A percentile compares a stretch with the other conserved stretches of the same genome.
Evolutionary conservation across 2,797 vertebrate genomes (phyloP).

Genomic region (Karalla daura): DNA sequence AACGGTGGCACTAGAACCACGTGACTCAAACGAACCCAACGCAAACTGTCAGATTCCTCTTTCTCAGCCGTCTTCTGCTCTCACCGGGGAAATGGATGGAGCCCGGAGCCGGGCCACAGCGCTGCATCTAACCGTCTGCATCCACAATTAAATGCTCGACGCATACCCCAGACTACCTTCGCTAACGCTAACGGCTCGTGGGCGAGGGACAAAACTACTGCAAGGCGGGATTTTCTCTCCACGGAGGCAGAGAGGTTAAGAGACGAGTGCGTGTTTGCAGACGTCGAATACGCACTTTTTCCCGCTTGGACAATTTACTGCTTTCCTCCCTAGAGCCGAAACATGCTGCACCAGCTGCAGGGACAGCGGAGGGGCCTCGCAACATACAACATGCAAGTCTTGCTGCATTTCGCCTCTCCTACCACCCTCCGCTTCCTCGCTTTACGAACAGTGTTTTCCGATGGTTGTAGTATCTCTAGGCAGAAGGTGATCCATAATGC

Average conservation of each 20-base stretch:
- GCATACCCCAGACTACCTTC: conserved; percentile 28
- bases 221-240: conserved; percentile 20
- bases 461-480: conserved; percentile 24
- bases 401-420: conserved; percentile 42
- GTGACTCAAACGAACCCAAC: conserved; percentile 38
- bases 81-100: conserved; percentile 24
- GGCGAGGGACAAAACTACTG: conserved; percentile 39
- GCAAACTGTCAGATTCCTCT: conserved; percentile 32
- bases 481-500: conserved; percentile 43
- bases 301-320: conserved; percentile 40
- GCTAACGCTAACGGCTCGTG: conserved; percentile 10
- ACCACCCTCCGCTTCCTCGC: conserved; percentile 42
- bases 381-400: conserved; percentile 23
- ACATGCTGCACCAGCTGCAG: conserved; percentile 47
- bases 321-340: conserved; percentile 59
- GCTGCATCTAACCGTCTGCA: conserved; percentile 40
- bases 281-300: conserved; percentile 23
- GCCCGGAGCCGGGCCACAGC: conserved; percentile 38
- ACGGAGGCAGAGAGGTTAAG: conserved; percentile 25
- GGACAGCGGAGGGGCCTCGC: conserved; percentile 16
- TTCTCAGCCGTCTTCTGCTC: conserved; percentile 50
- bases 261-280: conserved; percentile 14
- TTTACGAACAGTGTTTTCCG: conserved; percentile 25
- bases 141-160: conserved; percentile 24
- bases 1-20: conserved; percentile 10